Conservation (phyloP, 2,888 invertebrate genomes). For the Xylocampa areola region DNA sequence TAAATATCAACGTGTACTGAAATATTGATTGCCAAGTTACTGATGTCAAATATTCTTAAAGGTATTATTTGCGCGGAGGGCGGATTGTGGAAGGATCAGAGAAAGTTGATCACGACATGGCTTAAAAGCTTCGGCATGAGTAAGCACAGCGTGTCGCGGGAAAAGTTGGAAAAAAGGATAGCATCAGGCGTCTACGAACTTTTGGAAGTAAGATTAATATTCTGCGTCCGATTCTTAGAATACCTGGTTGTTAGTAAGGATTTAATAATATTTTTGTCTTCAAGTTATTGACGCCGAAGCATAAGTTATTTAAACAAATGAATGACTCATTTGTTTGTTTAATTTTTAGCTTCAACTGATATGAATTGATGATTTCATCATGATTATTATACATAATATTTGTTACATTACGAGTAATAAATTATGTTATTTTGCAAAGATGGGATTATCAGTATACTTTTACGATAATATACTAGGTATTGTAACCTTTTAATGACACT, state of each 20-base stretch:
- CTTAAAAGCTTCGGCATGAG: conserved; percentile 93
- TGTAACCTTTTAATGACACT: conserved; percentile 74
- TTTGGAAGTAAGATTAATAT: conserved; percentile 83
- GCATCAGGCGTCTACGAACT: conserved; percentile 90
- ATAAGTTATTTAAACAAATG: no score
- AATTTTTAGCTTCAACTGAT: no score
- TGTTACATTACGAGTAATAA: no score
- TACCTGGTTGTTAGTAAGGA: no score
- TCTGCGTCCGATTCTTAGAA: conserved; percentile 7
- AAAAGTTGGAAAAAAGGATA: conserved; percentile 92
- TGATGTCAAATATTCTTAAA: conserved; percentile 70
- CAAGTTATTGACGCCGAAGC: no score
- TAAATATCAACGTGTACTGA: background rate
- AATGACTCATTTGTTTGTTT: no score
- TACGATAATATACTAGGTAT: conserved; percentile 12
- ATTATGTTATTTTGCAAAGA: no score
- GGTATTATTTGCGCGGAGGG: conserved; percentile 96
- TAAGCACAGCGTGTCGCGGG: conserved; percentile 90
- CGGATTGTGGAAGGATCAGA: conserved; percentile 94
- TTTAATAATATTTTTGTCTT: no score
- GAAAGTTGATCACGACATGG: conserved; percentile 93
- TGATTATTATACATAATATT: no score
- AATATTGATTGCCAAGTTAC: background rate
- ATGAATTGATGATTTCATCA: no score
- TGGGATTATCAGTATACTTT: no score